Percentiles rank a stretch among this genome's conserved stretches.
These are phyloP conservation scores for Brevimyrus niger DNA, from an alignment of 2,113 vertebrate genomes.

Conservation along the genomic window DNA sequence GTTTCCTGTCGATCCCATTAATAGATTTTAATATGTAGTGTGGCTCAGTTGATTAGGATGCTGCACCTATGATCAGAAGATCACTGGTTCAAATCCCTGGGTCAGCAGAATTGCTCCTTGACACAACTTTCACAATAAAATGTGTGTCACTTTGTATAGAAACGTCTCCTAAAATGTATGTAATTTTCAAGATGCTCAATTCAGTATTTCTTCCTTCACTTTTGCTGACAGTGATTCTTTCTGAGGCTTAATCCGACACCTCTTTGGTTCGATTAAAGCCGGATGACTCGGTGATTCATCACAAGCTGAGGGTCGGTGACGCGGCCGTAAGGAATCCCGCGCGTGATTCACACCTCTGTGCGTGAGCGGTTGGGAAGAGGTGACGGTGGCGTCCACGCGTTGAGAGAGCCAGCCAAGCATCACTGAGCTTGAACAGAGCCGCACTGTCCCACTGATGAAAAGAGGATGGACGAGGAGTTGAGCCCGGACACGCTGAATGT, in stretches of 20 bases:
- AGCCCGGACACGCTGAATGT: background rate
- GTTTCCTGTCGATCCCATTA: background rate
- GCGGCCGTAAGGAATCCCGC: background rate
- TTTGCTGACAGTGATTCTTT: background rate
- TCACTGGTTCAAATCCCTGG: background rate
- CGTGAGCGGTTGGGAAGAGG: background rate
- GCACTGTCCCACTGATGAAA: background rate
- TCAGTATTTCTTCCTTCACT: background rate
- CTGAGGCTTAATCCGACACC: background rate
- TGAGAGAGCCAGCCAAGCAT: background rate
- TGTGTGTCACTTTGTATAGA: background rate
- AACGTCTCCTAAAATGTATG: background rate
- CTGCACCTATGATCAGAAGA: background rate
- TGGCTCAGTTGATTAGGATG: background rate
- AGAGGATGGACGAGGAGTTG: background rate
- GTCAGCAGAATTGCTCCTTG: background rate
- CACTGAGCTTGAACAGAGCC: background rate
- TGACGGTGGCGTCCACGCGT: no score
- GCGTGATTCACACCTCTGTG: background rate
- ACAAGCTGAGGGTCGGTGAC: background rate
- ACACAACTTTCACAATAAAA: background rate
- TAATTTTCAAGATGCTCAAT: background rate
- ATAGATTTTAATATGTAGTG: background rate
- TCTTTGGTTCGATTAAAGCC: background rate
- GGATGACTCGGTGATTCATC: background rate